Evolutionary conservation across 2,113 vertebrate genomes (phyloP).

Genomic region (Nicator chloris): DNA sequence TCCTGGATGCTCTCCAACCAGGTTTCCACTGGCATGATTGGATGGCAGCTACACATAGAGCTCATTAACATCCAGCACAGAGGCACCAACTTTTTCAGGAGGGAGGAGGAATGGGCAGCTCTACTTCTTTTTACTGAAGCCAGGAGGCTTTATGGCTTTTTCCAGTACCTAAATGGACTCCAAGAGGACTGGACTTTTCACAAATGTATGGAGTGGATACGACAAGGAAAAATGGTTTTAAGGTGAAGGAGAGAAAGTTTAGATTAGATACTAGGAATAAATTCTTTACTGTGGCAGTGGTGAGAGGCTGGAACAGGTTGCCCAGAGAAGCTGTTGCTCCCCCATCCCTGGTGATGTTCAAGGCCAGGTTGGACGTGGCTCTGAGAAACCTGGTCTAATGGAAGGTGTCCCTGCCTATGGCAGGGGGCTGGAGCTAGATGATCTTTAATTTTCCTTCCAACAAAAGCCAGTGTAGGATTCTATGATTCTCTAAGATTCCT

Average conservation of each 20-base stretch:
- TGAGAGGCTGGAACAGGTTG: neutral
- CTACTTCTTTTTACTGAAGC: no score
- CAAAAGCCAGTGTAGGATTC: neutral
- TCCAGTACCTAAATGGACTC: neutral
- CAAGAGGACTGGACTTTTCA: neutral
- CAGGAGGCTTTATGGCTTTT: neutral
- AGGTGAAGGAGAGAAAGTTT: neutral
- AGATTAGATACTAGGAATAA: neutral
- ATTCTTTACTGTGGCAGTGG: neutral
- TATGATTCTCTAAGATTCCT: neutral
- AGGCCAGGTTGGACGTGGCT: fast-evolving
- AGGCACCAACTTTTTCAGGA: neutral
- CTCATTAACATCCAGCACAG: neutral
- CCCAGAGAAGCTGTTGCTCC: neutral
- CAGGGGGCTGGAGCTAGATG: neutral
- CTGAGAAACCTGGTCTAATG: neutral
- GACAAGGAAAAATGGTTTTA: neutral
- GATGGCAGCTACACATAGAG: neutral
- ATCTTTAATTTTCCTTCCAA: neutral
- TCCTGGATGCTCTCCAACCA: neutral
- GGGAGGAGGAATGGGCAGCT: neutral
- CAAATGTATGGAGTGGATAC: neutral
- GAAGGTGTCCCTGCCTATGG: neutral
- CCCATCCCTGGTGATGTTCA: neutral
- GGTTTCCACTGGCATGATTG: neutral